Conservation (phyloP, 2,113 vertebrate species). For the Clarias macrocephalus region DNA sequence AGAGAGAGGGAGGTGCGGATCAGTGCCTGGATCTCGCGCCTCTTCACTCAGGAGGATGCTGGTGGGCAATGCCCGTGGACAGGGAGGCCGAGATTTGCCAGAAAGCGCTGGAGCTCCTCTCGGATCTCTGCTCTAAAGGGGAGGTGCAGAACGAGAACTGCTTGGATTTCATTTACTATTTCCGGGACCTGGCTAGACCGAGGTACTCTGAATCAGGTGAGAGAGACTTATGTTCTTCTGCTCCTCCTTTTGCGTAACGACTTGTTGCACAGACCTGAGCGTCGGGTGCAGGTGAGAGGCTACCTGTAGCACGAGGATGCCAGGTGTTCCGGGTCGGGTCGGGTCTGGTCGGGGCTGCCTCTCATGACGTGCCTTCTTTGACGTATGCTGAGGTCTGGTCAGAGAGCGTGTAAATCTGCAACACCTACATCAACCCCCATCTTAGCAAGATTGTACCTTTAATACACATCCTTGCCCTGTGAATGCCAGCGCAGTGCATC, state of each 20-base stretch:
- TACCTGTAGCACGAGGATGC: conserved; percentile 23
- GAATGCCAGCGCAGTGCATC: not conserved
- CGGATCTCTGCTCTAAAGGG: conserved; percentile 92
- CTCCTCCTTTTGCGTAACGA: not conserved
- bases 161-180: conserved; percentile 93
- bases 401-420: not conserved
- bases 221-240: not conserved
- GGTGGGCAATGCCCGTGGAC: conserved; percentile 98
- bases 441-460: not conserved
- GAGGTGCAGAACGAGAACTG: conserved; percentile 94
- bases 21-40: conserved; percentile 75
- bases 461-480: not conserved
- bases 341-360: not conserved
- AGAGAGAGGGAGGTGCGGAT: conserved; percentile 49
- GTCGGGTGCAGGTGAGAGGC: not conserved
- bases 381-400: not conserved
- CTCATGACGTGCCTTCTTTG: not conserved
- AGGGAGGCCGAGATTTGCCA: conserved; percentile 97
- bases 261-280: conserved; percentile 11
- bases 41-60: conserved; percentile 90
- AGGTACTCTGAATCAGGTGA: conserved; percentile 90
- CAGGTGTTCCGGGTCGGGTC: not conserved
- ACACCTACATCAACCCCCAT: not conserved
- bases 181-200: conserved; percentile 89
- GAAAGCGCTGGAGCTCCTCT: conserved; percentile 93